Evolutionary conservation across 2,113 vertebrate species (phyloP).

Genomic region (Gymnarchus niloticus): DNA sequence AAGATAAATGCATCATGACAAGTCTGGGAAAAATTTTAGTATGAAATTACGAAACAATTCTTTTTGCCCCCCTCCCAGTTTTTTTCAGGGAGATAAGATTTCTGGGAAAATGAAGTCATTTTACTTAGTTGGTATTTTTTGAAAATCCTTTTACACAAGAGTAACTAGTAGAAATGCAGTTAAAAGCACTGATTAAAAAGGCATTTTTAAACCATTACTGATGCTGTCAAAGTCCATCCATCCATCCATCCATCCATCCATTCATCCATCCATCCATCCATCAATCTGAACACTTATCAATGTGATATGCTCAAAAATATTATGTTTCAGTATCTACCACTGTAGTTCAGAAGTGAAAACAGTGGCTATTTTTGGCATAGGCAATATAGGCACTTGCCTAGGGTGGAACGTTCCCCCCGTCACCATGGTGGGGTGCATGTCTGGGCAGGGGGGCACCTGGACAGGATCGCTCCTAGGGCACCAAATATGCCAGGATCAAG

Average conservation of each 20-base stretch:
- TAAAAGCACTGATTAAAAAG: not conserved
- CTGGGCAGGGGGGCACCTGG: too few relatives aligned
- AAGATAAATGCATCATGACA: not conserved
- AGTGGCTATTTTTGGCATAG: too few relatives aligned
- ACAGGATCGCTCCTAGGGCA: too few relatives aligned
- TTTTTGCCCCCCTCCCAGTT: not conserved
- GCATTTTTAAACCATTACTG: not conserved
- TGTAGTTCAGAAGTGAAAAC: too few relatives aligned
- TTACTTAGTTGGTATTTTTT: not conserved
- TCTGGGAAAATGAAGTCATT: not conserved
- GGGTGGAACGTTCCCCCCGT: too few relatives aligned
- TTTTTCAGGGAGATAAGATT: not conserved
- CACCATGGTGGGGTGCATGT: too few relatives aligned
- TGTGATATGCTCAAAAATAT: not conserved
- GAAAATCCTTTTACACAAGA: not conserved
- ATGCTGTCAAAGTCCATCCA: not conserved
- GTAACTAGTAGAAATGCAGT: not conserved
- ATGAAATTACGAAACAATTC: not conserved
- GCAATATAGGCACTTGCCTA: too few relatives aligned
- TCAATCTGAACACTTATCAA: not conserved
- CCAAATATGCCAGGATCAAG: too few relatives aligned
- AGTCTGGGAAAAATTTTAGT: not conserved
- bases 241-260: not conserved
- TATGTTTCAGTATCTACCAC: not conserved
- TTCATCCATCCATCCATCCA: not conserved